phyloP scores from a whole-genome alignment of 2,797 vertebrate genomes.

The Microctenopoma steveboyesi region DNA sequence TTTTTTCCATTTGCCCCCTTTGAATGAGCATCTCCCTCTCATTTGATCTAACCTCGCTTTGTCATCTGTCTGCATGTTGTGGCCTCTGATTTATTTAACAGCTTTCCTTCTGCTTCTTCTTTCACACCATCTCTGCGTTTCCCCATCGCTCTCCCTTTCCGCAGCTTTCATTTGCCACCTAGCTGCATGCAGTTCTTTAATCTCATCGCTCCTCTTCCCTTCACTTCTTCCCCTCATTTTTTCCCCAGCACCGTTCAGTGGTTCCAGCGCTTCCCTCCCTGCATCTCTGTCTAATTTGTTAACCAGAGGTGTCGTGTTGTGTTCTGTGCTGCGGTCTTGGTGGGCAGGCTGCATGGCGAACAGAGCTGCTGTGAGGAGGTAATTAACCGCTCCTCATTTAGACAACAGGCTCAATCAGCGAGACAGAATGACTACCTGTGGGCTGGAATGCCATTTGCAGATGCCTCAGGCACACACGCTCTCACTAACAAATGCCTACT shows the following conservation, averaged over 20 bases:
- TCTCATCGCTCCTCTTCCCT: neutral
- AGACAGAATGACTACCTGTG: constrained; percentile 58
- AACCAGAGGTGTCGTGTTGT: constrained; percentile 62
- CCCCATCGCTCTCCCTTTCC: neutral
- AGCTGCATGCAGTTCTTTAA: constrained; percentile 1
- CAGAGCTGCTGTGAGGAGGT: constrained; percentile 62
- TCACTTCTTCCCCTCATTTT: constrained; percentile 15
- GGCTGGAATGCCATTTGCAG: constrained; percentile 53
- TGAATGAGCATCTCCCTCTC: neutral
- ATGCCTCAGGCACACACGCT: constrained; percentile 14
- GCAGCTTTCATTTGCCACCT: constrained; percentile 3
- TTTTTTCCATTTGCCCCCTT: constrained; percentile 4
- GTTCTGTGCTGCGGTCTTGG: constrained; percentile 62
- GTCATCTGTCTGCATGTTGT: constrained; percentile 17
- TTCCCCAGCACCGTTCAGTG: constrained; percentile 10
- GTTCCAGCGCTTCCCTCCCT: neutral
- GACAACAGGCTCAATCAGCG: constrained; percentile 74
- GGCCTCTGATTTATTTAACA: constrained; percentile 26
- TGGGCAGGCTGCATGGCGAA: constrained; percentile 56
- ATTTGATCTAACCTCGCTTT: constrained; percentile 33
- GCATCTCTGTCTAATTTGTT: constrained; percentile 56
- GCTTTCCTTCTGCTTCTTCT: constrained; percentile 2
- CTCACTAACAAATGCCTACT: neutral
- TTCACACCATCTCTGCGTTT: neutral
- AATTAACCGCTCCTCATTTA: constrained; percentile 72